phyloP scores from a whole-genome alignment of 2,797 vertebrate genomes.

The Eospalax fontanierii region DNA sequence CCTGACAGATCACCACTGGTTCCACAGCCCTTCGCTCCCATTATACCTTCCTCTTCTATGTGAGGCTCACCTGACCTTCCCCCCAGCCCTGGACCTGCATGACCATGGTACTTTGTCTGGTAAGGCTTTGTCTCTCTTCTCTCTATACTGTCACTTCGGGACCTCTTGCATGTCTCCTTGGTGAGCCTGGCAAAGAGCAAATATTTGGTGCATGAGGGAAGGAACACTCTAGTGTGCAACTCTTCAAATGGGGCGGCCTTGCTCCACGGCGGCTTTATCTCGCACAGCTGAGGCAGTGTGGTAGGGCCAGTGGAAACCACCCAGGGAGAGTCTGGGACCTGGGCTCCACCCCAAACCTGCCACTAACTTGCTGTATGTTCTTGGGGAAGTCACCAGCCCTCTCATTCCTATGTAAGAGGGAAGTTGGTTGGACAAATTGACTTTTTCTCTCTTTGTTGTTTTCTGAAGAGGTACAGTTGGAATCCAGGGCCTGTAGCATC shows the following conservation, averaged over 20 bases:
- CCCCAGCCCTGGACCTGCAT: not conserved
- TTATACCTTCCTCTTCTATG: not conserved
- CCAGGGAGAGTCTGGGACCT: not conserved
- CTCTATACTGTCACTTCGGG: not conserved
- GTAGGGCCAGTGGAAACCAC: not conserved
- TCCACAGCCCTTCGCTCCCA: not conserved
- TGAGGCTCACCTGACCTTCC: not conserved
- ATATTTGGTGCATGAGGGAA: not conserved
- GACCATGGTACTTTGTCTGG: too few species aligned
- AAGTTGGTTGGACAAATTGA: not conserved
- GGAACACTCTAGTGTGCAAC: rapidly evolving
- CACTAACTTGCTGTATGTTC: not conserved
- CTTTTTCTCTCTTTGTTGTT: not conserved
- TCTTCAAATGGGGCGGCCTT: not conserved
- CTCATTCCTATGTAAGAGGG: not conserved
- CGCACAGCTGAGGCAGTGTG: not conserved
- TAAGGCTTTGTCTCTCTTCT: not conserved
- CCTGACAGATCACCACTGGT: not conserved
- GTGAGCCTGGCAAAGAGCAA: not conserved
- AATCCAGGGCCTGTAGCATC: not conserved
- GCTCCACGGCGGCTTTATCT: rapidly evolving
- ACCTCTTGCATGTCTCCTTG: not conserved
- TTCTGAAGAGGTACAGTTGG: not conserved
- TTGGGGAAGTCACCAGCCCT: not conserved
- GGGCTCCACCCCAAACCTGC: not conserved